Conservation (phyloP, 2,113 vertebrate genomes). For the Vulpes ferrilata region DNA sequence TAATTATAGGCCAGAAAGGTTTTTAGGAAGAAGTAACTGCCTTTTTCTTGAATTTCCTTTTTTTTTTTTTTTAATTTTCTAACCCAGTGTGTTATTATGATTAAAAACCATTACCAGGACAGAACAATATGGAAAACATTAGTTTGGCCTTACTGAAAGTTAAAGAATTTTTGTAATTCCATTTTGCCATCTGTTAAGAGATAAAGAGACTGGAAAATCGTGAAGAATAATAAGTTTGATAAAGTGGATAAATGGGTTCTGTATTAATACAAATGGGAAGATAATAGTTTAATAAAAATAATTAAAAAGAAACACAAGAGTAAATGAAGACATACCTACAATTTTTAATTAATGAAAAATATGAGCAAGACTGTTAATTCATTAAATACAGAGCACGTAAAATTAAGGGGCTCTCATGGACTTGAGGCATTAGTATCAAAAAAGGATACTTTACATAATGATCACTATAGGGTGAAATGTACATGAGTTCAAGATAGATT, state of each 20-base stretch:
- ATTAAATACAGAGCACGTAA: not conserved
- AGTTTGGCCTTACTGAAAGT: conserved; percentile 8
- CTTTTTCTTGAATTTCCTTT: conserved; percentile 30
- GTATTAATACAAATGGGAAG: not conserved
- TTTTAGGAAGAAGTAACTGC: not conserved
- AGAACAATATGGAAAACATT: conserved; percentile 17
- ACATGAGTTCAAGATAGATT: conserved; percentile 11
- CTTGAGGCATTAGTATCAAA: not conserved
- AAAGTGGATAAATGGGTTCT: not conserved
- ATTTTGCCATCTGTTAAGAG: not conserved
- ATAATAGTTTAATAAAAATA: conserved; percentile 7
- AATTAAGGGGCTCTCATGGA: not conserved
- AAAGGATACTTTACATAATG: not conserved
- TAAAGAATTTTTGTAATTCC: conserved; percentile 19
- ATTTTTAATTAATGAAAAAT: not conserved
- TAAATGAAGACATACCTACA: not conserved
- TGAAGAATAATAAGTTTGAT: conserved; percentile 1
- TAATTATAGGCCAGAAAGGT: not conserved
- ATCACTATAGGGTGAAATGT: not conserved
- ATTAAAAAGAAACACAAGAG: not conserved
- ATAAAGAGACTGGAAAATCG: conserved; percentile 10
- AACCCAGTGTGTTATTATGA: not conserved
- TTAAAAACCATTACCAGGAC: conserved; percentile 38
- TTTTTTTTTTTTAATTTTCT: not conserved
- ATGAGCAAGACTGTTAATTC: not conserved